Evolutionary conservation across 2,888 invertebrate species (phyloP).

Genomic region (Heteromurus nitidus): DNA sequence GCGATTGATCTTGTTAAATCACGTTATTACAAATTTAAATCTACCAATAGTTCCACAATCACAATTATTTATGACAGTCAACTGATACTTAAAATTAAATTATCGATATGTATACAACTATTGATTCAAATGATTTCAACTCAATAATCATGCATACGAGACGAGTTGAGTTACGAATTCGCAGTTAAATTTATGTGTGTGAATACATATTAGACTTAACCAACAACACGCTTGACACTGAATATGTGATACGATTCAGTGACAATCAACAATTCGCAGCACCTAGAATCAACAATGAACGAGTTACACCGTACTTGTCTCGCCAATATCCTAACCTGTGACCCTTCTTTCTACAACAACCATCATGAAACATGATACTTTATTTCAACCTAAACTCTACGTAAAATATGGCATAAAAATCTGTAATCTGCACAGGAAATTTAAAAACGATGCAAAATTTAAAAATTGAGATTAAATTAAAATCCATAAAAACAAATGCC

Average conservation of each 20-base stretch:
- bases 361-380: background rate
- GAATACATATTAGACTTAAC: too few species aligned
- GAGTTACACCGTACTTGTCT: background rate
- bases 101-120: constrained; percentile 32
- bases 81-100: constrained; percentile 25
- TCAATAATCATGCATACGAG: too few species aligned
- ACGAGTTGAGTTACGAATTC: too few species aligned
- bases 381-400: background rate
- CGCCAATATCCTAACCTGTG: background rate
- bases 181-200: too few species aligned
- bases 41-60: background rate
- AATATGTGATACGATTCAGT: background rate
- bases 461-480: background rate
- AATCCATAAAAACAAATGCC: background rate
- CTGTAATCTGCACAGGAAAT: too few species aligned
- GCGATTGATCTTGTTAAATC: too few species aligned
- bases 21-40: too few species aligned
- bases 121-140: constrained; percentile 24
- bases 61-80: background rate
- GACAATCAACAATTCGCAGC: background rate
- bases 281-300: background rate
- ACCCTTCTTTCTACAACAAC: background rate
- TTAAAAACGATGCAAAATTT: background rate
- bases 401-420: too few species aligned
- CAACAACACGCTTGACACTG: background rate